Conservation (phyloP, 2,113 vertebrate genomes). For the Cathartes aura region DNA sequence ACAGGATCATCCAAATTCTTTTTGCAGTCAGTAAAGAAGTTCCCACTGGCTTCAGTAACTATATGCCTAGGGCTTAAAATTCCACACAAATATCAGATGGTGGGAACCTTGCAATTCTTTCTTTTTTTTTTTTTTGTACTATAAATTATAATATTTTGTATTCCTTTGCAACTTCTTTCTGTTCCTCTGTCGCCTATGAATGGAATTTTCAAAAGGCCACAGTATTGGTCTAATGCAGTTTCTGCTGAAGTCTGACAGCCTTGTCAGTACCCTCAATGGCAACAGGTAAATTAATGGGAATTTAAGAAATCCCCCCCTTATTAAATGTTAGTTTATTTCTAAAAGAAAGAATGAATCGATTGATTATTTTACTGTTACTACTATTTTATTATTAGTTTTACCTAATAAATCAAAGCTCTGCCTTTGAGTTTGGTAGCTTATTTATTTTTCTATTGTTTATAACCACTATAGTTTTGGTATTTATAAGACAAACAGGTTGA, state of each 20-base stretch:
- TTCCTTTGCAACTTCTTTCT: background rate
- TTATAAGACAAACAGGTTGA: background rate
- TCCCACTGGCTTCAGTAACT: background rate
- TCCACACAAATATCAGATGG: background rate
- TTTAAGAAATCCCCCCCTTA: background rate
- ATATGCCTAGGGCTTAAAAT: background rate
- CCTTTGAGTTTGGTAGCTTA: background rate
- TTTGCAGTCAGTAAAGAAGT: background rate
- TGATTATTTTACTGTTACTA: background rate
- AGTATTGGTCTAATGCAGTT: background rate
- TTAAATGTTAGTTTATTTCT: background rate
- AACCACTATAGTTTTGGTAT: background rate
- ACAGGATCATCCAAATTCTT: background rate
- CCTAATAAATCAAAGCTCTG: background rate
- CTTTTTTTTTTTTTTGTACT: background rate
- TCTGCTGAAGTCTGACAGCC: background rate
- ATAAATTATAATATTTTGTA: background rate
- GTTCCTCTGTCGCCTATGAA: background rate
- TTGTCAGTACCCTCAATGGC: background rate
- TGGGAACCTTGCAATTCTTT: background rate
- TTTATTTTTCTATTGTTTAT: background rate
- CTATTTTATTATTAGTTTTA: background rate
- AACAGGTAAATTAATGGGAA: background rate
- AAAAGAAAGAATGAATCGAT: accelerated
- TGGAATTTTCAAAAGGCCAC: background rate